phyloP scores from a whole-genome alignment of 2,888 invertebrate genomes.

The Orthosia gothica region DNA sequence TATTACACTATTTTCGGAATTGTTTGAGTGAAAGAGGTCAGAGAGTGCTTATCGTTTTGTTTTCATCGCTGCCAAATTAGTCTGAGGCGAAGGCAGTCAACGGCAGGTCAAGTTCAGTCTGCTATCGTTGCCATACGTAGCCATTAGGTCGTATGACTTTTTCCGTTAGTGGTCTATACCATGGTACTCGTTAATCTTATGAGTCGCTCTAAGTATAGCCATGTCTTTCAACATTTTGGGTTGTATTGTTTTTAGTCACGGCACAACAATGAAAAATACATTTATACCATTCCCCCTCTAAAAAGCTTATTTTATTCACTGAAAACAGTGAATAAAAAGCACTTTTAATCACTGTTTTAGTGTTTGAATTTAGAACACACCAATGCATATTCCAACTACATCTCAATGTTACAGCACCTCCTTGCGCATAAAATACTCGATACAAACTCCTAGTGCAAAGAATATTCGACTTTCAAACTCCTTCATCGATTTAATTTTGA shows the following conservation, averaged over 20 bases:
- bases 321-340: no score
- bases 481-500: no score
- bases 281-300: no score
- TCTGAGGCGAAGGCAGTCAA: constrained; percentile 65
- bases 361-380: no score
- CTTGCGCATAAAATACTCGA: no score
- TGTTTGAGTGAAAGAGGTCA: constrained; percentile 63
- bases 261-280: not conserved
- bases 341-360: no score
- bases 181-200: not conserved
- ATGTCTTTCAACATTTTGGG: not conserved
- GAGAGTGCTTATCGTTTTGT: constrained; percentile 63
- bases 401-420: no score
- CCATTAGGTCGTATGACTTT: not conserved
- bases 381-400: no score
- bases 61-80: constrained; percentile 73
- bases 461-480: no score
- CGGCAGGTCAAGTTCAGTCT: constrained; percentile 80
- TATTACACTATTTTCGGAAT: constrained; percentile 30
- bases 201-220: not conserved
- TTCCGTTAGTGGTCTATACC: not conserved
- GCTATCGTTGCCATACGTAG: constrained; percentile 45
- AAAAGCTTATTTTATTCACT: no score
- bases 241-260: constrained; percentile 22
- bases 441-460: no score